These are phyloP conservation scores for Rapana venosa DNA, from an alignment of 2,888 invertebrate species.

Conservation along the genomic window DNA sequence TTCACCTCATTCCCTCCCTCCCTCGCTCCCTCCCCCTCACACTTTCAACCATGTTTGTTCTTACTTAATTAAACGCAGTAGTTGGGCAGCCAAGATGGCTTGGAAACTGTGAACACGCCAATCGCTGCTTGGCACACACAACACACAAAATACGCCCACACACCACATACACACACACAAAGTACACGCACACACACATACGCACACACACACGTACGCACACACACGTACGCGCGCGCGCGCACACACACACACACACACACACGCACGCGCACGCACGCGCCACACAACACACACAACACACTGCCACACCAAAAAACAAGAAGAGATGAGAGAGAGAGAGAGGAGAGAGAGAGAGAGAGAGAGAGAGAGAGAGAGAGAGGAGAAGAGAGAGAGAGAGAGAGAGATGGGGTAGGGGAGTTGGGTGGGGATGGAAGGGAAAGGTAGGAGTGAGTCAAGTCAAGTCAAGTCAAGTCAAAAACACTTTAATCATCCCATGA, in stretches of 20 bases:
- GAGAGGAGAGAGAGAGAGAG: neutral
- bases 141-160: neutral
- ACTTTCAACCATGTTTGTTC: constrained; percentile 46
- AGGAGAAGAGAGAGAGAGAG: neutral
- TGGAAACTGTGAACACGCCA: constrained; percentile 33
- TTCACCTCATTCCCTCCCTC: neutral
- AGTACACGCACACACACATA: no score
- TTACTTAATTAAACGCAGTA: constrained; percentile 50
- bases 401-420: neutral
- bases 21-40: neutral
- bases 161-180: no score
- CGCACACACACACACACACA: no score
- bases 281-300: no score
- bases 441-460: neutral
- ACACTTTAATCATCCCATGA: no score
- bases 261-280: no score
- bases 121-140: neutral
- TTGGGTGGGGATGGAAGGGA: neutral
- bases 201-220: no score
- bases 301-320: neutral
- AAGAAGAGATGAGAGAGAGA: neutral
- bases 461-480: no score
- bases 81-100: constrained; percentile 34
- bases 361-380: neutral
- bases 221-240: no score